Evolutionary conservation across 1,140 invertebrate genomes (phyloP), one percentile per base, ranked within the genome.

Genomic region (Solenopsis invicta): DNA sequence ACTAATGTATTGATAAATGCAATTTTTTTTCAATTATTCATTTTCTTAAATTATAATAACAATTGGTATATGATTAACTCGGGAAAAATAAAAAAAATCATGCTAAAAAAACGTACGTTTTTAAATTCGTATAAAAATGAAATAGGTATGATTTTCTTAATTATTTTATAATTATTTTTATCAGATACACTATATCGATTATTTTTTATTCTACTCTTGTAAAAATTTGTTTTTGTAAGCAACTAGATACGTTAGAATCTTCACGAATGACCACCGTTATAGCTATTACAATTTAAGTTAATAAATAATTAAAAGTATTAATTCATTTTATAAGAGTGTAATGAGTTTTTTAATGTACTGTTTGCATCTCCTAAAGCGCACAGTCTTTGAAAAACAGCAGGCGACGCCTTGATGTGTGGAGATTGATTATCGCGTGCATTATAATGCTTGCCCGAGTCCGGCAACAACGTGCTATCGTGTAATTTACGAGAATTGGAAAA

Each of bases 401-500:
- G 61, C 21, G 13, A 24, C 34, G 10, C 69, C 48, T n/a, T 34
- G 24, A 29, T 29, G 29, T 29, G 29, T 37, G 56, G 21, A 34
- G 69, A 84, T 64, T 78, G 69, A 50, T 76, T 78, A 85, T 67
- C 62, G 21, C 75, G 45, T 54, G 48, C 59, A 85, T 85, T 80
- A 76, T 64, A 80, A 80, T 85, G 50, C 69, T n/a, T 24, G 24
- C 56, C 56, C 37, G 18, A 34, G 67, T 74, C 69, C n/a, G 37
- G 66, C 34, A 78, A 45, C 77, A 84, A 61, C 61, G 54, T 75
- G 67, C 24, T 56, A 85, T 56, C 72, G 37, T 37, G 52, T 82
- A 87, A 90, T 91, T 87, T 56, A 56, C 87, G 90, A 85, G 84
- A 85, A 91, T 89, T 88, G 82, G 78, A 85, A 75, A 75, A 69